Evolutionary conservation across 2,113 vertebrate species (phyloP), one percentile per base, ranked within the genome.

Genomic region (Thunnus thynnus): DNA sequence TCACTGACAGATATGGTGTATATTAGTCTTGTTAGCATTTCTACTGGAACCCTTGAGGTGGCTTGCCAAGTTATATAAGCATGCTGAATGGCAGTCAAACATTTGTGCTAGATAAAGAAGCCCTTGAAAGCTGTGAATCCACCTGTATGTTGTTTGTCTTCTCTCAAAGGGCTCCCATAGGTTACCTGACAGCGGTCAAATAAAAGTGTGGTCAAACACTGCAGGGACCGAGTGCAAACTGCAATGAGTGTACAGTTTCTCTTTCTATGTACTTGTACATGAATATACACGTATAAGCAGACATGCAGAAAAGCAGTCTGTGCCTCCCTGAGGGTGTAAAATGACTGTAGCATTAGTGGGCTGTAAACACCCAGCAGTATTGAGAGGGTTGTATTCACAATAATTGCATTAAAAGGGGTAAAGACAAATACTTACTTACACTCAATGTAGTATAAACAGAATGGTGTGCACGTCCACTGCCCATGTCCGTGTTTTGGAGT

Each of bases 121-220:
- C 88, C 77, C 93, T 94, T 92, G 92, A 93, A 88, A 84, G 88
- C 80, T 83, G 76, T 91, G 88, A 94, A 93, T 93, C 84, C 95
- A 96, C 93, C 95, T 96, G 95, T 91, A 82, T 50, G 58, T 61
- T 95, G 94, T 96, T 96, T 94, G 91, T 74, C 79, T 92, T 92
- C 76, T 89, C 88, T 89, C 91, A 78, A 54, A 18, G 76, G 87
- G 55, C 93, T 94, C 93, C 89, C 93, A 93, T 91, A 92, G 80
- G 13, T 73, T 78, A 78, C 69, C 72, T 18, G 54, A 76, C 78
- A 77, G 63, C 22, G 55, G 30, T 71, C 79, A 81, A 71, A 86
- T 46, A 91, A 58, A 86, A 55, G 91, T 88, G 86, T 90, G 72
- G 76, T 87, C 90, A 93, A 93, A 94, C 91, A 93, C 82, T 81